Evolutionary conservation across 2,113 vertebrate genomes (phyloP).

Genomic region (Podiceps cristatus): DNA sequence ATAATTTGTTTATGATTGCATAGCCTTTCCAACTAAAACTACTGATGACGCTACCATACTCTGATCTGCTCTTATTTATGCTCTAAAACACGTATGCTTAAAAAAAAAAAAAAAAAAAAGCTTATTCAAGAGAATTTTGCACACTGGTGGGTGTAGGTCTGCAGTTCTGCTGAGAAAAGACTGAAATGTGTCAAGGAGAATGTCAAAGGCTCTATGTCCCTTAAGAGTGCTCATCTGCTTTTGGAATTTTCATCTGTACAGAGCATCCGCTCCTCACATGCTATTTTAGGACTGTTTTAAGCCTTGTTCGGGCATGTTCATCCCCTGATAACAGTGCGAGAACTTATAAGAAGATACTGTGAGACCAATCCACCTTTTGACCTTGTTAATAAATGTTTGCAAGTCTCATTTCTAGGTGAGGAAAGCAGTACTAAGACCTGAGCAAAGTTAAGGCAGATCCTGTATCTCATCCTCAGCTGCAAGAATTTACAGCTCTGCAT

Average conservation of each 20-base stretch:
- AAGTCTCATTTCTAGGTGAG: slow-evolving; percentile 12
- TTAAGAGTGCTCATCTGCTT: neutral
- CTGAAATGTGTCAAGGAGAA: slow-evolving; percentile 46
- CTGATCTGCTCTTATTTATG: neutral
- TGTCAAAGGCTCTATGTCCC: neutral
- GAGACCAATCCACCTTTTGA: slow-evolving; percentile 11
- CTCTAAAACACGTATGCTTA: neutral
- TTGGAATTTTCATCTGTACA: slow-evolving; percentile 24
- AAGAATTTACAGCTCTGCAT: neutral
- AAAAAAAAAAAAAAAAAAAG: neutral
- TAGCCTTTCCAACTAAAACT: neutral
- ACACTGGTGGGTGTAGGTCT: neutral
- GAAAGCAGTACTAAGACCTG: neutral
- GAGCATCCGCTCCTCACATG: slow-evolving; percentile 1
- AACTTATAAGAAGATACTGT: neutral
- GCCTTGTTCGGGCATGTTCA: neutral
- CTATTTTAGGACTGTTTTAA: slow-evolving; percentile 55
- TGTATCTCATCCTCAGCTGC: neutral
- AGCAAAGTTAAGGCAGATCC: neutral
- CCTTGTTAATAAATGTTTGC: neutral
- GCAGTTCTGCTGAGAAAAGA: neutral
- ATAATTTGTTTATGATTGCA: neutral
- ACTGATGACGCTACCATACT: neutral
- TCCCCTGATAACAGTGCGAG: neutral
- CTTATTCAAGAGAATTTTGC: neutral